Percentiles rank a stretch among this genome's conserved stretches.
Evolutionary conservation across 2,888 invertebrate genomes (phyloP).

Genomic region (Chymomyza procnemis): DNA sequence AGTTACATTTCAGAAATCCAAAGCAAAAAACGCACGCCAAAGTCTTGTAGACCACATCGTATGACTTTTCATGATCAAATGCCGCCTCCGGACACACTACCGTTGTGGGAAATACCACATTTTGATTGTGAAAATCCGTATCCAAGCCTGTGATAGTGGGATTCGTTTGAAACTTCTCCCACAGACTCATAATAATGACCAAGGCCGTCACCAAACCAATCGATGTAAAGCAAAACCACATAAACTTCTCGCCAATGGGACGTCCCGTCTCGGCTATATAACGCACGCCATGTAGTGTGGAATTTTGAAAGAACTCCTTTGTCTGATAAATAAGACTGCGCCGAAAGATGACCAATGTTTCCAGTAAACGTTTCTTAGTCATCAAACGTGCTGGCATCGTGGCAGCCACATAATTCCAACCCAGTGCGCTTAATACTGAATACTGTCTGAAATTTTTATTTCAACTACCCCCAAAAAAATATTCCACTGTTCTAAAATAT

Average conservation of each 20-base stretch:
- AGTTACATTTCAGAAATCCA: background rate
- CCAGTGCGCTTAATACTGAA: background rate
- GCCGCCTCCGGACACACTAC: conserved; percentile 83
- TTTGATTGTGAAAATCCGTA: conserved; percentile 89
- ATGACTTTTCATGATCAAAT: conserved; percentile 79
- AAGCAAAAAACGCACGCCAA: conserved; percentile 63
- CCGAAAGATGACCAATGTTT: conserved; percentile 77
- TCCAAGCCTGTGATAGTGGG: conserved; percentile 90
- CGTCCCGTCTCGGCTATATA: conserved; percentile 87
- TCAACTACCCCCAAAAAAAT: background rate
- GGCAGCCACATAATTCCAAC: conserved; percentile 9
- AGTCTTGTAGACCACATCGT: conserved; percentile 63
- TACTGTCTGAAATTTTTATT: background rate
- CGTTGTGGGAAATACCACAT: conserved; percentile 87
- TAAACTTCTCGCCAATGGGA: conserved; percentile 88
- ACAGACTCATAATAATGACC: conserved; percentile 87
- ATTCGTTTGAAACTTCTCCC: conserved; percentile 91
- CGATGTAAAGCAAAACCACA: conserved; percentile 88
- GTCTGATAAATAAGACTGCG: conserved; percentile 85
- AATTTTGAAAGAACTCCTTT: conserved; percentile 86
- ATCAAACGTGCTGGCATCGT: conserved; percentile 31
- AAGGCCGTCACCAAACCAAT: conserved; percentile 85
- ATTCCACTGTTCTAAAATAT: background rate
- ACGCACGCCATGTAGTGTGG: conserved; percentile 87
- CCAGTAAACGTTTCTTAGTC: conserved; percentile 39